These are phyloP conservation scores for Psammodynastes pulverulentus DNA, from an alignment of 2,113 vertebrate genomes.

Conservation along the genomic window DNA sequence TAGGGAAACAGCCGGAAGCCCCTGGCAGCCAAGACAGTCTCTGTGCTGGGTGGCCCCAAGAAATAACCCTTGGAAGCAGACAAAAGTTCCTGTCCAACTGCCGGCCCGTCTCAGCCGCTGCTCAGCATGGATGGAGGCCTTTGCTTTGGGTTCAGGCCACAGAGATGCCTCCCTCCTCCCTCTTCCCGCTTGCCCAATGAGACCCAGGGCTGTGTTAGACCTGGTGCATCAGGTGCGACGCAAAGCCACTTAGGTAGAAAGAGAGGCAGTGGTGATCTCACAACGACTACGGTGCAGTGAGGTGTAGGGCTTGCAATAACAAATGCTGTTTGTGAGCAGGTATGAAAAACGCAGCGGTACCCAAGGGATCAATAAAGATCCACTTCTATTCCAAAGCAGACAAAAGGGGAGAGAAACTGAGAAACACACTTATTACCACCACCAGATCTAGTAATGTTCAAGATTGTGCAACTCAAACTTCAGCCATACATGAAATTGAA, in stretches of 20 bases:
- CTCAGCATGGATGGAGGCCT: constrained; percentile 12
- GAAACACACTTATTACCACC: neutral
- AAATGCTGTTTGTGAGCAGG: neutral
- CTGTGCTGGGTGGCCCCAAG: rapidly evolving
- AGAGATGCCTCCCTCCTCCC: neutral
- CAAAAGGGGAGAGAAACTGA: neutral
- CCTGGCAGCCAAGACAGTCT: rapidly evolving
- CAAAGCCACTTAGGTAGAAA: rapidly evolving
- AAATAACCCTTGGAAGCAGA: neutral
- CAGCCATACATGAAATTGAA: neutral
- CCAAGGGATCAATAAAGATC: neutral
- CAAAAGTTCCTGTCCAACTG: constrained; percentile 18
- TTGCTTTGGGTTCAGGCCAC: neutral
- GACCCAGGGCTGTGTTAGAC: neutral
- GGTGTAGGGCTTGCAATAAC: neutral
- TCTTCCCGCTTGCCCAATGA: neutral
- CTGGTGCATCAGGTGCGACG: neutral
- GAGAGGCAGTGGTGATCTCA: neutral
- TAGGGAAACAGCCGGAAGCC: neutral
- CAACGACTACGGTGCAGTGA: neutral
- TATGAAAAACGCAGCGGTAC: neutral
- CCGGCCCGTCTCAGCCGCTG: neutral
- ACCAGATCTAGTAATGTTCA: neutral
- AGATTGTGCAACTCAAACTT: neutral
- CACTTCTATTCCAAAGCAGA: neutral